Percentiles rank a stretch among this genome's conserved stretches.
These are phyloP conservation scores for Pyrrhosoma nymphula DNA, from an alignment of 2,888 invertebrate genomes.

Conservation along the genomic window DNA sequence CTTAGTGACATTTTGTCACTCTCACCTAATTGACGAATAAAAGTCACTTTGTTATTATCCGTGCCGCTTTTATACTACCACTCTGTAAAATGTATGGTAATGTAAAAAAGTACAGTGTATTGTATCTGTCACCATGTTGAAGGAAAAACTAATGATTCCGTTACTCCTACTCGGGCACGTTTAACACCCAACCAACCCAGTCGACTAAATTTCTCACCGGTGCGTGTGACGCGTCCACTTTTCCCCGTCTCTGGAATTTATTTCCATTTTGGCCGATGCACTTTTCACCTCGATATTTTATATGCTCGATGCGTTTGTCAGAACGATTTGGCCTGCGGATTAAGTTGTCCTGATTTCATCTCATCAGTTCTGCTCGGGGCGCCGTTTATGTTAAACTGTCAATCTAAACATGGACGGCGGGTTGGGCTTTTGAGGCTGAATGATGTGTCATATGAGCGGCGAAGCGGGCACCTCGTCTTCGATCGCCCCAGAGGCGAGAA, in stretches of 20 bases:
- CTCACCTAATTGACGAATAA: too few species aligned
- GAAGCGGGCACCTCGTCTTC: neutral
- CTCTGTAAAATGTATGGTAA: too few species aligned
- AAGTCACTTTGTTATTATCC: too few species aligned
- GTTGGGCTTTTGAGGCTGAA: neutral
- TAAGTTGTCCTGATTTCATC: neutral
- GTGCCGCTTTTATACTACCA: too few species aligned
- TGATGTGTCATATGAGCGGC: neutral
- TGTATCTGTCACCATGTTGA: too few species aligned
- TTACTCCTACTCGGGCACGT: too few species aligned
- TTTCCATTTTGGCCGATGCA: neutral
- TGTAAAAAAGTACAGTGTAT: too few species aligned
- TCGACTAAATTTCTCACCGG: too few species aligned
- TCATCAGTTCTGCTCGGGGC: neutral
- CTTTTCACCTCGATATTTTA: neutral
- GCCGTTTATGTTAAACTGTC: neutral
- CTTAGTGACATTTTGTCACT: too few species aligned
- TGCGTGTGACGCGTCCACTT: neutral
- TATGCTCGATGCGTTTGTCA: neutral
- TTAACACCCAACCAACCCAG: too few species aligned
- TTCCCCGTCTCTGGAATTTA: neutral
- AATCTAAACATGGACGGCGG: neutral
- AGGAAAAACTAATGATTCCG: too few species aligned
- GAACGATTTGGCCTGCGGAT: neutral
- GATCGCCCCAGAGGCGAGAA: neutral